Evolutionary conservation across 2,888 invertebrate species (phyloP).

Genomic region (Listrodromus nycthemerus): DNA sequence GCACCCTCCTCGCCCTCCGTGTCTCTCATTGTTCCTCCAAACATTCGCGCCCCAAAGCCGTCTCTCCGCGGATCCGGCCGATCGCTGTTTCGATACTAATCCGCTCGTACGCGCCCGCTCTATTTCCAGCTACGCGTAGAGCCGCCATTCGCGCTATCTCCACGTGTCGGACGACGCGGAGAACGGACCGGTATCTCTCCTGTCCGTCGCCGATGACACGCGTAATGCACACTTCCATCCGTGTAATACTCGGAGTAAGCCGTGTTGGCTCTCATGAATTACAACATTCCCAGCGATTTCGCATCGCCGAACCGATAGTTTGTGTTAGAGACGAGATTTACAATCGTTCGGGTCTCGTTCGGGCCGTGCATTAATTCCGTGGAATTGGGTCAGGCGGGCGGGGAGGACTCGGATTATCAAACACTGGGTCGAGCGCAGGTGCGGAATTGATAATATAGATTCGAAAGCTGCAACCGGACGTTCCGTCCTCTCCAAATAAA

Average conservation of each 20-base stretch:
- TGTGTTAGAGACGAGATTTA: neutral
- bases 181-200: neutral
- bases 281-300: constrained; percentile 56
- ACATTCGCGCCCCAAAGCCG: constrained; percentile 48
- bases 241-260: constrained; percentile 28
- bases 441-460: neutral
- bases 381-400: neutral
- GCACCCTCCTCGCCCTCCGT: neutral
- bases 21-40: constrained; percentile 46
- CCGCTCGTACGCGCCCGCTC: constrained; percentile 36
- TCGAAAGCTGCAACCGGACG: neutral
- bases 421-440: neutral
- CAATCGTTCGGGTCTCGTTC: neutral
- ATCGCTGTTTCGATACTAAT: constrained; percentile 65
- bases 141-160: constrained; percentile 21
- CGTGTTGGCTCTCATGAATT: constrained; percentile 53
- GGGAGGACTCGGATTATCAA: neutral
- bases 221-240: constrained; percentile 50
- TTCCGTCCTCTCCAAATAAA: neutral
- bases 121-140: constrained; percentile 38
- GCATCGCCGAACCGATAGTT: constrained; percentile 8
- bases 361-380: neutral
- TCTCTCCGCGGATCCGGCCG: constrained; percentile 12
- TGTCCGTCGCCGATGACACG: constrained; percentile 46
- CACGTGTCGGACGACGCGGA: neutral